Conservation (phyloP, 1,140 invertebrate species). For the Diorhabda carinulata region DNA sequence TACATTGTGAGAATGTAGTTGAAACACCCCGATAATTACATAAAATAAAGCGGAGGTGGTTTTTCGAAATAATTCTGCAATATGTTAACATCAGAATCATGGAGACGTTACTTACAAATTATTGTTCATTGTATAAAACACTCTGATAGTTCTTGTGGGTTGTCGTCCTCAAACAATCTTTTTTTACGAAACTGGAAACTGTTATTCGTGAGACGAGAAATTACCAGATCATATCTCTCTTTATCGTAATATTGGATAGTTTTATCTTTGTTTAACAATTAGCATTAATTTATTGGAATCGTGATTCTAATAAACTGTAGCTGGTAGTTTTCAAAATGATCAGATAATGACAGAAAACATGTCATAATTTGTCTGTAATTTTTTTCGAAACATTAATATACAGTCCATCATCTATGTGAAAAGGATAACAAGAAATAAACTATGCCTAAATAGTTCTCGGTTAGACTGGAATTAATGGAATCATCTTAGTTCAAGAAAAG, state of each 20-base stretch:
- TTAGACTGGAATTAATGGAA: too few relatives aligned
- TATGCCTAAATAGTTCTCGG: too few relatives aligned
- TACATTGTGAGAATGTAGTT: neutral
- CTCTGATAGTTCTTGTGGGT: neutral
- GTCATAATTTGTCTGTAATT: too few relatives aligned
- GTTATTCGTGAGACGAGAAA: neutral
- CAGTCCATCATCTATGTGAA: too few relatives aligned
- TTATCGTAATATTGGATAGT: conserved; percentile 1
- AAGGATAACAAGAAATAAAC: too few relatives aligned
- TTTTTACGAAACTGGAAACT: neutral
- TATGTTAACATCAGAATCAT: neutral
- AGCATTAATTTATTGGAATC: neutral
- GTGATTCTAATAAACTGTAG: too few relatives aligned
- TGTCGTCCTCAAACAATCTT: neutral
- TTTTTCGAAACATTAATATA: too few relatives aligned
- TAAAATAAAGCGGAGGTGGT: neutral
- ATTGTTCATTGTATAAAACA: neutral
- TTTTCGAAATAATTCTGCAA: conserved; percentile 1
- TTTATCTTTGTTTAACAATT: neutral
- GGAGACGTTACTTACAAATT: neutral
- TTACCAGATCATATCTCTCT: neutral
- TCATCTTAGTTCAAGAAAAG: too few relatives aligned
- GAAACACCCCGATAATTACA: neutral
- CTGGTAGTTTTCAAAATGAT: too few relatives aligned
- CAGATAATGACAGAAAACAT: too few relatives aligned